Percentiles rank a stretch among this genome's conserved stretches.
These are phyloP conservation scores for Acleris cristana DNA, from an alignment of 2,888 invertebrate species.

Conservation along the genomic window DNA sequence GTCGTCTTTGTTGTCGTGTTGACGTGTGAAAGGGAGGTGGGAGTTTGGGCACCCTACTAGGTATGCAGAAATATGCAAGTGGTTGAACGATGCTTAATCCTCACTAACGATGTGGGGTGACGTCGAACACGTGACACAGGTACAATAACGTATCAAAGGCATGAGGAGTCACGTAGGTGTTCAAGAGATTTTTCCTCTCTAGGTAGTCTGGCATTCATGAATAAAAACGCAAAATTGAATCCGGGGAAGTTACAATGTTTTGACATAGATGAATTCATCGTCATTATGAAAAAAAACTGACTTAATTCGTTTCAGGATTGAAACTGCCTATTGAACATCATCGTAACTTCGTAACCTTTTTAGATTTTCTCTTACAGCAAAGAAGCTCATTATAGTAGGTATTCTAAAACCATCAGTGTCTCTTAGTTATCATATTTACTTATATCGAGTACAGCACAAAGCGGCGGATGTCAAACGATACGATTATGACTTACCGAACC, in stretches of 20 bases:
- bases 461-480: constrained; percentile 1
- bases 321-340: no score
- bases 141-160: constrained; percentile 26
- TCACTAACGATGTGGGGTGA: constrained; percentile 60
- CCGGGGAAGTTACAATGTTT: neutral
- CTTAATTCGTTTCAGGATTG: no score
- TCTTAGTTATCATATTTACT: constrained; percentile 13
- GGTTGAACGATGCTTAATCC: constrained; percentile 55
- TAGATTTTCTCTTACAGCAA: neutral
- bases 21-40: constrained; percentile 34
- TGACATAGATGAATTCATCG: no score
- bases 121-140: constrained; percentile 39
- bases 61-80: constrained; percentile 55
- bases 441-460: constrained; percentile 11
- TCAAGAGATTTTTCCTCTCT: constrained; percentile 2
- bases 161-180: constrained; percentile 24
- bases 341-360: no score
- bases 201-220: constrained; percentile 1
- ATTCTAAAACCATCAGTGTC: neutral
- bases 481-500: neutral
- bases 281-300: no score
- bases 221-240: neutral
- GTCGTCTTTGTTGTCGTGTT: constrained; percentile 37
- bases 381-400: neutral
- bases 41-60: constrained; percentile 28